phyloP scores from a whole-genome alignment of 2,888 invertebrate species.

The Leptarthrus brevirostris region DNA sequence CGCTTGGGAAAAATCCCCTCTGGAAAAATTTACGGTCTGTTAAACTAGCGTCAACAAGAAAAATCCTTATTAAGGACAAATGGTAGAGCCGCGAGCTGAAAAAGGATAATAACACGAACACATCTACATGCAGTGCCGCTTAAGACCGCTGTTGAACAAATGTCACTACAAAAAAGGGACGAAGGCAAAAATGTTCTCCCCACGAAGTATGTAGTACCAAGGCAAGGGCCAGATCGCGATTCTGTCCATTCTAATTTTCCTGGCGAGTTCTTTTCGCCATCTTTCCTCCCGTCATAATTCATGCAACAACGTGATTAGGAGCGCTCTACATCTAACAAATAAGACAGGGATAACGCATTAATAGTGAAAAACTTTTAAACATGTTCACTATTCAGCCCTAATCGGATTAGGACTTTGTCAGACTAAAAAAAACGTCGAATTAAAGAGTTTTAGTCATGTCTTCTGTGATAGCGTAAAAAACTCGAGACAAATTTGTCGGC shows the following conservation, averaged over 20 bases:
- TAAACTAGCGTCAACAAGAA: conserved; percentile 58
- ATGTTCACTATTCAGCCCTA: not conserved
- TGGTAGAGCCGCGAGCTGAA: conserved; percentile 43
- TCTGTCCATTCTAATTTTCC: not conserved
- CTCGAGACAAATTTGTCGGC: not conserved
- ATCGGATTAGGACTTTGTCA: conserved; percentile 28
- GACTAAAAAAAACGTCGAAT: not conserved
- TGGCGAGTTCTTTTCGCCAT: not conserved
- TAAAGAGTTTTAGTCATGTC: conserved; percentile 21
- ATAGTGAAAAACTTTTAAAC: not conserved
- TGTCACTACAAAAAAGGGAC: conserved; percentile 17
- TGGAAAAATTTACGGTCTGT: conserved; percentile 60
- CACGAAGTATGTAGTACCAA: not conserved
- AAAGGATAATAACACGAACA: conserved; percentile 46
- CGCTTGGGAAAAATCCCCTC: conserved; percentile 50
- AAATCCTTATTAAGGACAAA: conserved; percentile 58
- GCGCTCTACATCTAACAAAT: not conserved
- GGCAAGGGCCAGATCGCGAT: too few relatives aligned
- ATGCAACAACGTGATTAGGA: conserved; percentile 13
- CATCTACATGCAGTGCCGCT: conserved; percentile 11
- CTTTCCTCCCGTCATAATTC: conserved; percentile 11
- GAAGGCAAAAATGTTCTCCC: not conserved
- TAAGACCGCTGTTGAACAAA: conserved; percentile 40
- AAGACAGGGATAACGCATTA: conserved; percentile 17
- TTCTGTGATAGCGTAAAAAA: not conserved